These are phyloP conservation scores for Amiota minor DNA, from an alignment of 2,888 invertebrate species.

Conservation along the genomic window DNA sequence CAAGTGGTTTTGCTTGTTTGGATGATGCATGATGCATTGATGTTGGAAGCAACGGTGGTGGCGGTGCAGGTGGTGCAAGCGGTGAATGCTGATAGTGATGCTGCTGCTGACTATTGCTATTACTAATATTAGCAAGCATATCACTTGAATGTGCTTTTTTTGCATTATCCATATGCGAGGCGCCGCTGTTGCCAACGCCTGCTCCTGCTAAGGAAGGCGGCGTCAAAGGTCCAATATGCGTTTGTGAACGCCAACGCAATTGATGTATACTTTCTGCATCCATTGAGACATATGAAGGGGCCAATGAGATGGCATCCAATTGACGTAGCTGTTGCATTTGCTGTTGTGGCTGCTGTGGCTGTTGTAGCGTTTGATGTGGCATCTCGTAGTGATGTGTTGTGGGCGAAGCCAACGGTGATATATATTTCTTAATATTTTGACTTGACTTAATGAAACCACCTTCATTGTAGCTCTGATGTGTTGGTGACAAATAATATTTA, in stretches of 20 bases:
- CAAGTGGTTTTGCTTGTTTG: conserved; percentile 56
- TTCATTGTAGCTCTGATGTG: conserved; percentile 69
- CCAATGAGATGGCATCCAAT: conserved; percentile 64
- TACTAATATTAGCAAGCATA: conserved; percentile 57
- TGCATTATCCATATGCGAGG: conserved; percentile 43
- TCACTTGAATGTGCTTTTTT: conserved; percentile 66
- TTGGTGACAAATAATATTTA: conserved; percentile 71
- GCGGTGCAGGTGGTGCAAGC: neutral
- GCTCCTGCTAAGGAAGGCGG: conserved; percentile 45
- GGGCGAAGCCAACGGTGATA: conserved; percentile 68
- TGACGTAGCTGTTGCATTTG: conserved; percentile 46
- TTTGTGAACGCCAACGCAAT: conserved; percentile 65
- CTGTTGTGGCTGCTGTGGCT: conserved; percentile 46
- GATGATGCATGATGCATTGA: conserved; percentile 35
- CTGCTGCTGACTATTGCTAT: no score
- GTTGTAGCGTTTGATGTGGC: conserved; percentile 37
- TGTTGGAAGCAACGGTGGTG: neutral
- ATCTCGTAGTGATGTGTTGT: conserved; percentile 52
- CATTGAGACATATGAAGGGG: conserved; percentile 65
- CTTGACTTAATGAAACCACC: conserved; percentile 72
- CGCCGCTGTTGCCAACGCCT: neutral
- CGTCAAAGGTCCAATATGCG: conserved; percentile 60
- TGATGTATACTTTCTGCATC: conserved; percentile 57
- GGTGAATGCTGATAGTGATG: neutral
- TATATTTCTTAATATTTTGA: conserved; percentile 71